Conservation (phyloP, 1,140 invertebrate genomes). For the Drosophila mauritiana region DNA sequence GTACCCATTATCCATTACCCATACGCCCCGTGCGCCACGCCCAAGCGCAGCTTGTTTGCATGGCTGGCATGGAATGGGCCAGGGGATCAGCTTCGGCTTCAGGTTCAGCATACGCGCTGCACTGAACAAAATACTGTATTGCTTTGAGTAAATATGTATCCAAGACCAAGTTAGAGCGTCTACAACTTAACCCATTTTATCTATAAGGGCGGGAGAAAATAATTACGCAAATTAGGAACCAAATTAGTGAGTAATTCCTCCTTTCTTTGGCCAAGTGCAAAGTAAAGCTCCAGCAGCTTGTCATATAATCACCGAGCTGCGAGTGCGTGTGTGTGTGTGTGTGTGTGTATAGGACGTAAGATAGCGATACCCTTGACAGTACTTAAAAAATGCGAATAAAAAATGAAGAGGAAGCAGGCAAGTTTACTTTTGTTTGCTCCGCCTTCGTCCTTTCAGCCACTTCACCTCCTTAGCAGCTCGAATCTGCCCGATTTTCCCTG, state of each 20-base stretch:
- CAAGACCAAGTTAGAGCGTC: no score
- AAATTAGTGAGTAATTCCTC: not conserved
- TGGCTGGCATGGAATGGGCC: slow-evolving; percentile 23
- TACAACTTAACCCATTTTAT: no score
- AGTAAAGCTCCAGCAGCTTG: slow-evolving; percentile 55
- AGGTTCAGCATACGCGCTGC: slow-evolving; percentile 7
- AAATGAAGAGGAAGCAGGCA: slow-evolving; percentile 45
- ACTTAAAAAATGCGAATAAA: slow-evolving; percentile 69
- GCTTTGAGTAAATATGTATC: no score
- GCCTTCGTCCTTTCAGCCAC: slow-evolving; percentile 10
- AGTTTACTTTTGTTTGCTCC: slow-evolving; percentile 71
- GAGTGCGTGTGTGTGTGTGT: slow-evolving; percentile 7
- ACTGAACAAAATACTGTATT: not conserved
- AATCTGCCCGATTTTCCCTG: slow-evolving; percentile 4
- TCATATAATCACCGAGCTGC: slow-evolving; percentile 61
- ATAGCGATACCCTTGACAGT: slow-evolving; percentile 82
- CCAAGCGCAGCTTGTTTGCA: slow-evolving; percentile 35
- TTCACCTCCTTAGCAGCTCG: slow-evolving; percentile 4
- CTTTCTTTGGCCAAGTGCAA: slow-evolving; percentile 1
- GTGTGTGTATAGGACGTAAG: slow-evolving; percentile 55
- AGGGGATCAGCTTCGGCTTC: slow-evolving; percentile 29
- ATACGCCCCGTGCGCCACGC: not conserved
- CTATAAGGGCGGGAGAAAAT: no score
- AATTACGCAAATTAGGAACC: not conserved
- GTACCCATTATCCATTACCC: not conserved